Evolutionary conservation across 2,797 vertebrate genomes (phyloP), one percentile per base, ranked within the genome.

Genomic region (Propithecus perrieri): DNA sequence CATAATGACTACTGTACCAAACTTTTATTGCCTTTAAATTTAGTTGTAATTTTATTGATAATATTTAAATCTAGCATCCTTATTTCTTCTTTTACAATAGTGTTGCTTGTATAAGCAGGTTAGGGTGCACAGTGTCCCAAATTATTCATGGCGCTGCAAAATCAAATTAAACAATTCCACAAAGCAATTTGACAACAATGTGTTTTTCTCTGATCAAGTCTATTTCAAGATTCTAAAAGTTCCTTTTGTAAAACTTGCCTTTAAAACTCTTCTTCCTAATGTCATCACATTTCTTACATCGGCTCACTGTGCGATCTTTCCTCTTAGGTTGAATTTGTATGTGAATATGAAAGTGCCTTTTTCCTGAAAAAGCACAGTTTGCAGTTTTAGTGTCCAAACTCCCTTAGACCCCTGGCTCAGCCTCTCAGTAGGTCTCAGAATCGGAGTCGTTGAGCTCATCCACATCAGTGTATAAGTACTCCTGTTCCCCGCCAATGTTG

Each of bases 381-480:
- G 98, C 97, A 98, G 97, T 91, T 81, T 98, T 97, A 97, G 95
- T 18, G 0, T 86, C 35, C 53, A 94, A 76, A 89, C 89, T 95
- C 83, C 75, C 55, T 86, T 59, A 67, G 94, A 94, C 80, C 93
- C 90, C 90, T 50, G 92, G 97, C 94, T 10, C 61, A 35, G 85
- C 96, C 89, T 96, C 81, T 99, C 98, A 99, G 98, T 99, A 99
- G 61, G 99, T 99, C 99, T 99, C 99, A 0, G 99, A 99, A 97
- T 99, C 99, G 0, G 99, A 99, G 99, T 99, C 99, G 93, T 99
- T 99, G 98, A 99, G 99, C 98, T 99, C 99, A 0, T 99, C 99
- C 53, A 99, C 99, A 80, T 99, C 99, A 5, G 98, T 99, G 98
- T 99, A 99, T 0, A 99, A 97, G 98, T 99, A 99, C 87, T 99